Percentiles rank a stretch among this genome's conserved stretches.
Conservation (phyloP, 1,140 invertebrate genomes). For the Carposina sasakii region DNA sequence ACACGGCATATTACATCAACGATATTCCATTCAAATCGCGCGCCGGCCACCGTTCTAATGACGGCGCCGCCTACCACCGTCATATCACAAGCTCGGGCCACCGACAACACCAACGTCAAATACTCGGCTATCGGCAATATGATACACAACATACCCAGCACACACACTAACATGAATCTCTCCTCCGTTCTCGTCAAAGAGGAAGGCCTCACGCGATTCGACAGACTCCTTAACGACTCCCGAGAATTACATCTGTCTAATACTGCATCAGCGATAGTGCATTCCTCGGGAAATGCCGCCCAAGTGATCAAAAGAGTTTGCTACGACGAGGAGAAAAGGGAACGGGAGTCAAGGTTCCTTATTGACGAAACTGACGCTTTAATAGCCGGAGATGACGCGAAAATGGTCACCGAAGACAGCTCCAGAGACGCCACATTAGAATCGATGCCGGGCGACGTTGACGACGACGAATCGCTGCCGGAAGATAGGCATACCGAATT, state of each 20-base stretch:
- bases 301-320: slow-evolving; percentile 57
- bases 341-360: slow-evolving; percentile 36
- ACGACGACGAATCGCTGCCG: slow-evolving; percentile 57
- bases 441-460: slow-evolving; percentile 44
- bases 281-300: slow-evolving; percentile 47
- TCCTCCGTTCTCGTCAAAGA: slow-evolving; percentile 51
- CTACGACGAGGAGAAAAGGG: slow-evolving; percentile 47
- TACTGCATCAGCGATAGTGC: slow-evolving; percentile 49
- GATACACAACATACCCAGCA: slow-evolving; percentile 33
- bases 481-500: slow-evolving; percentile 59
- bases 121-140: slow-evolving; percentile 48
- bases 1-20: slow-evolving; percentile 60
- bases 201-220: slow-evolving; percentile 43
- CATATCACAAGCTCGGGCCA: slow-evolving; percentile 50
- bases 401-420: slow-evolving; percentile 55
- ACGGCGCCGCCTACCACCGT: slow-evolving; percentile 53
- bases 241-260: slow-evolving; percentile 52
- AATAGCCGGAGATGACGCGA: slow-evolving; percentile 50
- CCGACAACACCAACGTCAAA: slow-evolving; percentile 29
- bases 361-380: slow-evolving; percentile 44
- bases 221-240: slow-evolving; percentile 47
- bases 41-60: slow-evolving; percentile 57
- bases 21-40: slow-evolving; percentile 54
- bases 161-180: slow-evolving; percentile 34
- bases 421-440: slow-evolving; percentile 49